Base-by-base conservation (phyloP, 1,140 invertebrate species). In the Telenomus remus region DNA sequence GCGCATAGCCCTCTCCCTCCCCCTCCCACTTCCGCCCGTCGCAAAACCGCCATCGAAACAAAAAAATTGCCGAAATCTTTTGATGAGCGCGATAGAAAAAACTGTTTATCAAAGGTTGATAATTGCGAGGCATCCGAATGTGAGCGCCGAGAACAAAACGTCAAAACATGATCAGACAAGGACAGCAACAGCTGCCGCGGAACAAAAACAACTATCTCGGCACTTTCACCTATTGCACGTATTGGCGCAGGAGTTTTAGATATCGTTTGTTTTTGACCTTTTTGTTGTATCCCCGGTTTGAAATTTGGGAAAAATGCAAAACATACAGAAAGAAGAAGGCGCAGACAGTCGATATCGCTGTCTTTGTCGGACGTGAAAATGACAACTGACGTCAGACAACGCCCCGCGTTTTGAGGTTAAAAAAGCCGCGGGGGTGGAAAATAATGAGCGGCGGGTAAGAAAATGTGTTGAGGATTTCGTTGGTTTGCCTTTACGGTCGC, bases 301-400 rank as follows among this genome's bases (percentile, higher is more conserved):
- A 35, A 35, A 35, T 35, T 35, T 35, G 9, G 37, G 8, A 43
- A 42, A 54, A 16, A 6, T 11, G 48, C 4, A 12, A 19, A 19
- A 43, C 39, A 54, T 42, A 54, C 9, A 11, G 8, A 39, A 39
- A 9, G 37, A 9, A 11, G n/a, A 39, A 39, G n/a, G n/a, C 3
- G 37, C 37, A 9, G 37, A 39, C 37, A 9, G 37, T 39, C n/a
- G 9, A 1, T 39, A 39, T 39, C n/a, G 37, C 6, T 13, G n/a
- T 44, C 13, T 37, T 42, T 55, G 37, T 42, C 10, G 13, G 15
- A 35, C 6, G 43, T 35, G 7, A 19, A 12, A 44, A n/a, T 68
- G 65, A 59, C 65, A 59, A 69, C 8, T 42, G 13, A 48, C 16
- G 44, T 76, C 49, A 60, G 55, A 60, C 55, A 60, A 76, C 61